Base-by-base conservation (phyloP, 2,888 invertebrate genomes). In the Pachycephus smyrnensis region DNA sequence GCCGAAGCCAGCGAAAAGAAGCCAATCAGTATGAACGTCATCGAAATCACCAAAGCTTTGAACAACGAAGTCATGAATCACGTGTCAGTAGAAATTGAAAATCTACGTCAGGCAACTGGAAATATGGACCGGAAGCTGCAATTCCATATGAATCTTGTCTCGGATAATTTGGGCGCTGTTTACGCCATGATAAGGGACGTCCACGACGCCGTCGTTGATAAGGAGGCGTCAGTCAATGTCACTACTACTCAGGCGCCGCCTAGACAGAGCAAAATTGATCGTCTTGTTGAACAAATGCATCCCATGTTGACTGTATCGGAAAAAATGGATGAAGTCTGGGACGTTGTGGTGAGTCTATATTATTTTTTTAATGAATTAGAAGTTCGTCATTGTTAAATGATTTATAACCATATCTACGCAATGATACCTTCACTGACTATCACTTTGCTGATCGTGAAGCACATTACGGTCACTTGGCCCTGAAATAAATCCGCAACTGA, bases 311-410 rank as follows among this genome's bases (percentile, higher is more conserved):
- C 95, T 77, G 97, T 97, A 1, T 96, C 97, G 0, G 96, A 97
- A 89, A 97, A 97, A 92, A 97, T 97, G 96, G 97, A 97, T 86
- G 96, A 97, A 91, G 97, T 97, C 4, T 97, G 97, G 97, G 96
- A 96, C 89, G 96, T 97, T 6, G 96, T 97, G 15, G 96, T 90
- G 78, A 89, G 89, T 82, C 40, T 33, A 69, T 9, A 23, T 12
- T 69, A 73, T 73, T 76, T 30, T 12, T 55, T 32, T 11, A n/a
- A 73, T 69, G n/a, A 40, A 23, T 35, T n/a, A 15, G 15, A 30
- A 68, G 12, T 68, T 6, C 76, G 73, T 73, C 12, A 68, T 71
- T 12, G 1, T 73, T 68, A 12, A 68, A 75, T 75, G 37, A 31
- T 23, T 75, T 30, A 9, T 12, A 12, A 12, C 15, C 31, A 69